Percentiles rank a stretch among this genome's conserved stretches.
phyloP scores from a whole-genome alignment of 2,797 vertebrate genomes.

The Brachyrhaphis roseni region DNA sequence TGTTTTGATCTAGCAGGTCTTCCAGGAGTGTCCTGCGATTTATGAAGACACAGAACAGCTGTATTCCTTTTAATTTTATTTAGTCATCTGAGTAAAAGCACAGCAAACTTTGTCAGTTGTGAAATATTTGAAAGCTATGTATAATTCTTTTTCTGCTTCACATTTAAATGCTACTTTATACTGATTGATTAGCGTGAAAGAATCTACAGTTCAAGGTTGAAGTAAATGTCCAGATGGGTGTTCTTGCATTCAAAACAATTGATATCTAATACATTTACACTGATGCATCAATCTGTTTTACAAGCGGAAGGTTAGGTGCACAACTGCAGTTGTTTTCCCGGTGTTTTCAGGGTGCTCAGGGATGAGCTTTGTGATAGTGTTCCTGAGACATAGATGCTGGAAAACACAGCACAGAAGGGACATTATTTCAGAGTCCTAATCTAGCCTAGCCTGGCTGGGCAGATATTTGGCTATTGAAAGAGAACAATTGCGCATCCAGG shows the following conservation, averaged over 20 bases:
- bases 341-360: constrained; percentile 51
- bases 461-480: constrained; percentile 63
- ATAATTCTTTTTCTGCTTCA: neutral
- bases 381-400: constrained; percentile 59
- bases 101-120: neutral
- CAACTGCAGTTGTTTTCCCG: constrained; percentile 56
- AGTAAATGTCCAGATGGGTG: neutral
- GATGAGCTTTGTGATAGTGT: constrained; percentile 62
- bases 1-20: neutral
- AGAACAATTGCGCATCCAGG: constrained; percentile 57
- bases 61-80: neutral
- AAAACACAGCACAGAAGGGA: constrained; percentile 75
- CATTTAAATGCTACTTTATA: neutral
- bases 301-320: neutral
- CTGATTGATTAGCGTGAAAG: neutral
- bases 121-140: neutral
- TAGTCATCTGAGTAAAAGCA: neutral
- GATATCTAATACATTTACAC: neutral
- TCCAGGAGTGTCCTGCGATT: neutral
- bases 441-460: constrained; percentile 44
- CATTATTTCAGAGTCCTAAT: constrained; percentile 69
- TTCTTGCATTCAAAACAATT: neutral
- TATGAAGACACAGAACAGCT: neutral
- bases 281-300: neutral
- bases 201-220: neutral